Conservation (phyloP, 37 sponge, comb jelly and placozoan genomes). For the Bolinopsis microptera region DNA sequence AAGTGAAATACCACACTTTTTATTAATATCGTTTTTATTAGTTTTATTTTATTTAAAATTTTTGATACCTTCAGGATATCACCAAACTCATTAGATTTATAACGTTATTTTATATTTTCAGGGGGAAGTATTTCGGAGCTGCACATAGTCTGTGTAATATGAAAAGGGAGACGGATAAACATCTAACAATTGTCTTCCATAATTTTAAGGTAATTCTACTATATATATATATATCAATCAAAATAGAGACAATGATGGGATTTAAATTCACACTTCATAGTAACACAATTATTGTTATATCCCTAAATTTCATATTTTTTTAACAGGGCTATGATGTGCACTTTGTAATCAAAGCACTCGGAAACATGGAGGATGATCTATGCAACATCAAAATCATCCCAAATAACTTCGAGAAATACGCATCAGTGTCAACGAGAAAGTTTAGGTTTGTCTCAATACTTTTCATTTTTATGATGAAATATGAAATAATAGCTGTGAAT, state of each 20-base stretch:
- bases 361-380: constrained; percentile 28
- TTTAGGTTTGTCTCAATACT: constrained; percentile 41
- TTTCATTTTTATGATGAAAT: too few species aligned
- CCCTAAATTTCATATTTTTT: too few species aligned
- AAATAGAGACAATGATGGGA: not conserved
- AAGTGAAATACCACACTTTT: too few species aligned
- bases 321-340: constrained; percentile 41
- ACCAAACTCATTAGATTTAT: too few species aligned
- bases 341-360: constrained; percentile 2
- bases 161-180: not conserved
- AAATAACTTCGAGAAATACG: constrained; percentile 32
- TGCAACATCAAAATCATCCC: constrained; percentile 21
- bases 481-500: too few species aligned
- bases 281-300: too few species aligned
- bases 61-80: too few species aligned
- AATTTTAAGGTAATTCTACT: constrained; percentile 54
- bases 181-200: constrained; percentile 31
- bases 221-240: too few species aligned
- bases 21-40: too few species aligned
- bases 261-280: not conserved
- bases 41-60: too few species aligned
- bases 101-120: too few species aligned
- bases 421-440: not conserved
- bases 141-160: constrained; percentile 2
- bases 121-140: constrained; percentile 36